Percentiles rank a stretch among this genome's conserved stretches.
Conservation (phyloP, 1,140 invertebrate genomes). For the Lucilia cuprina region DNA sequence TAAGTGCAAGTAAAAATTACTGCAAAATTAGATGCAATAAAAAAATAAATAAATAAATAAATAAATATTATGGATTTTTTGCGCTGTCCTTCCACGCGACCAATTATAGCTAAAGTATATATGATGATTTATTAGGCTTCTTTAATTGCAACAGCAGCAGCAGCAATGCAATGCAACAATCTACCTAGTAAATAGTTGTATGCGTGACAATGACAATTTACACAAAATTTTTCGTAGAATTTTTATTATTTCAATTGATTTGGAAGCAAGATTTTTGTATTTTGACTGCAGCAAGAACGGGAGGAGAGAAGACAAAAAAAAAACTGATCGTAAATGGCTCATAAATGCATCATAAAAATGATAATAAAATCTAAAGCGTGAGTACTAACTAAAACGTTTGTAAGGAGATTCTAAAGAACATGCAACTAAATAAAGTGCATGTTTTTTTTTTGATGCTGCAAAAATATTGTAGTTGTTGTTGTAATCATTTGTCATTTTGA, state of each 20-base stretch:
- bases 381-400: not conserved
- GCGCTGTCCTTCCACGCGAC: conserved; percentile 27
- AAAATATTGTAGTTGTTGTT: not conserved
- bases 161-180: too few species aligned
- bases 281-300: not conserved
- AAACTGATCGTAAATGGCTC: conserved; percentile 1
- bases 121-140: not conserved
- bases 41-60: too few species aligned
- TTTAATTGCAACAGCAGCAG: not conserved
- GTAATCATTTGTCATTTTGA: not conserved
- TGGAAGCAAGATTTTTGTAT: conserved; percentile 4
- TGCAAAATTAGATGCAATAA: conserved; percentile 10
- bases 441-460: not conserved
- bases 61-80: not conserved
- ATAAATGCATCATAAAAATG: conserved; percentile 23
- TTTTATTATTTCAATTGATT: conserved; percentile 32
- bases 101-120: not conserved
- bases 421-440: not conserved
- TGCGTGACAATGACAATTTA: conserved; percentile 24
- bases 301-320: not conserved
- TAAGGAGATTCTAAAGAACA: not conserved
- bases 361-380: conserved; percentile 12
- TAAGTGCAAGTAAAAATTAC: not conserved
- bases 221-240: not conserved
- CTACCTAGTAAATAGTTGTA: not conserved